Percentiles rank a stretch among this genome's conserved stretches.
Conservation (phyloP, 1,140 invertebrate genomes). For the Drosophila malerkotliana region DNA sequence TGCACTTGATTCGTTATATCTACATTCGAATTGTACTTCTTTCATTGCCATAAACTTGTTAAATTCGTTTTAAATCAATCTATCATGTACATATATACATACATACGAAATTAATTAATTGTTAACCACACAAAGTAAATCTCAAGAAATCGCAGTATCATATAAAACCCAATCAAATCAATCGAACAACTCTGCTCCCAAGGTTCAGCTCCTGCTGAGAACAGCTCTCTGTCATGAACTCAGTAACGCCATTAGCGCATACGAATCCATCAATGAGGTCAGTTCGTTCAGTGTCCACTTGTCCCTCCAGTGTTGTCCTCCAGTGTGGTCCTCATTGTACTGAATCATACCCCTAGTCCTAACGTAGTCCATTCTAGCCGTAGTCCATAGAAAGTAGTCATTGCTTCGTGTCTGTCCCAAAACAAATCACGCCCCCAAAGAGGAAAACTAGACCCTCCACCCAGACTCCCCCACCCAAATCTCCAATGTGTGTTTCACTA, state of each 20-base stretch:
- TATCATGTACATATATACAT: slow-evolving; percentile 23
- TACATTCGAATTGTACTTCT: slow-evolving; percentile 13
- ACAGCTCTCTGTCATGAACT: slow-evolving; percentile 80
- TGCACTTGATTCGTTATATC: slow-evolving; percentile 11
- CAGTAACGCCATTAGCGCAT: slow-evolving; percentile 78
- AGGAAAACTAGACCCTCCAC: slow-evolving; percentile 1
- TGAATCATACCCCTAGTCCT: slow-evolving; percentile 23
- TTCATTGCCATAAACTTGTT: slow-evolving; percentile 16
- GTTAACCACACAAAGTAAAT: slow-evolving; percentile 22
- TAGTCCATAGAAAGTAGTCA: slow-evolving; percentile 35
- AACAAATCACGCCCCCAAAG: slow-evolving; percentile 9
- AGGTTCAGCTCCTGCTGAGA: slow-evolving; percentile 80
- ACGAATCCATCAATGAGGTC: slow-evolving; percentile 75
- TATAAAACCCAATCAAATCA: slow-evolving; percentile 22
- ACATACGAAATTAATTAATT: slow-evolving; percentile 8
- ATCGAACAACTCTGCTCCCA: slow-evolving; percentile 44
- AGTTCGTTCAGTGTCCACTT: slow-evolving; percentile 67
- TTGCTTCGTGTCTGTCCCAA: slow-evolving; percentile 47
- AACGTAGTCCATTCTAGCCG: slow-evolving; percentile 35
- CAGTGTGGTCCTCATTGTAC: slow-evolving; percentile 27
- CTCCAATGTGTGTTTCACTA: slow-evolving; percentile 49
- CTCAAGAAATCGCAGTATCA: slow-evolving; percentile 38
- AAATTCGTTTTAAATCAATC: slow-evolving; percentile 9
- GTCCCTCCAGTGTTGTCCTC: slow-evolving; percentile 11
- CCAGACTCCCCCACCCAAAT: neutral